Conservation (phyloP, 1,140 invertebrate species). For the Zaprionus camerounensis region DNA sequence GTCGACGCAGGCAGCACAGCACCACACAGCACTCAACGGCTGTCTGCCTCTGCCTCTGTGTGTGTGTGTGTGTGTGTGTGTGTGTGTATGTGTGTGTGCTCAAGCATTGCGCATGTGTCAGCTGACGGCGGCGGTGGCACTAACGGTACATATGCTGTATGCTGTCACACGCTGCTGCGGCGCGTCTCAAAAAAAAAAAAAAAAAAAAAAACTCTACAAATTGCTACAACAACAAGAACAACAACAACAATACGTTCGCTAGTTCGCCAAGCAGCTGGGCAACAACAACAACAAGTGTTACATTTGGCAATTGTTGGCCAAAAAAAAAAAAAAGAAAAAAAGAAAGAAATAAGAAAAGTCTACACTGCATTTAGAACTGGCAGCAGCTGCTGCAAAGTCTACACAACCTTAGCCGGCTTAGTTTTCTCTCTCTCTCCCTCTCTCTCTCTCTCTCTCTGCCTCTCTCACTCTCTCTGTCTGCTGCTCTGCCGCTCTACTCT, state of each 20-base stretch:
- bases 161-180: conserved; percentile 22
- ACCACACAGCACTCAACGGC: conserved; percentile 32
- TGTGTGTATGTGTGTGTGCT: conserved; percentile 47
- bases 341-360: conserved; percentile 17
- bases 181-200: conserved; percentile 14
- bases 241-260: neutral
- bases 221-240: neutral
- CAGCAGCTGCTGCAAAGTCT: conserved; percentile 20
- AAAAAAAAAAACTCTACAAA: neutral
- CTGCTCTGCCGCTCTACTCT: neutral
- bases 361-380: conserved; percentile 30
- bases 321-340: neutral
- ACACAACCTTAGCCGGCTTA: conserved; percentile 37
- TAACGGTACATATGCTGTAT: conserved; percentile 31
- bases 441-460: neutral
- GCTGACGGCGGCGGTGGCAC: conserved; percentile 9
- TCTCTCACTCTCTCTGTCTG: neutral
- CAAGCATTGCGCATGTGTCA: conserved; percentile 62
- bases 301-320: neutral
- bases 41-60: conserved; percentile 1
- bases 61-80: conserved; percentile 37
- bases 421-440: neutral
- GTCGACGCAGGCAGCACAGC: conserved; percentile 27
- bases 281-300: neutral
- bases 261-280: conserved; percentile 12